Base-by-base conservation (phyloP, 1,140 invertebrate genomes). In the Ganaspis sp. region DNA sequence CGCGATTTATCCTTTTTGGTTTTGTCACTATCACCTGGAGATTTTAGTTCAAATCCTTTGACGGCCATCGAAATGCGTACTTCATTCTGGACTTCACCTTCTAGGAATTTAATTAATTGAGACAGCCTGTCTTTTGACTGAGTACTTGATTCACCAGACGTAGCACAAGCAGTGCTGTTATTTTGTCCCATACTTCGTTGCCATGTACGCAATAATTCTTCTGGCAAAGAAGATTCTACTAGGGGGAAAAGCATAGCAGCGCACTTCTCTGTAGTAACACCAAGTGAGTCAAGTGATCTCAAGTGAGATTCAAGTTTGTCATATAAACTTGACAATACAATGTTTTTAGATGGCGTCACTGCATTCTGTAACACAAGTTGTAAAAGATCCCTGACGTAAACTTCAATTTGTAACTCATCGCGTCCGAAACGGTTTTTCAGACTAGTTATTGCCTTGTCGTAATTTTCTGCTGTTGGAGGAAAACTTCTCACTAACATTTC, bases 341-440 rank as follows among this genome's bases (percentile, higher is more conserved):
- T 17, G 26, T 21, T 58, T 40, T 73, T 73, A 11, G n/a, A 11
- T 54, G 72, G 73, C 77, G 79, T 79, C 15, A 73, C 42, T 34
- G 69, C 69, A 74, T 82, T 82, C 58, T 79, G 17, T 49, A 64
- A 19, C 17, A 72, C 75, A 15, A 72, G 37, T 38, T 54, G 37
- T 3, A 76, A 53, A 9, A 76, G 70, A 29, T 72, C 70, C 29
- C 70, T 12, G 17, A 76, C 69, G 19, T 76, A 76, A 45, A 72
- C 29, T 23, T 76, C 49, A 15, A 71, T 34, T 40, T 45, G 42
- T 19, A 70, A 23, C 53, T 58, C 70, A 69, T 85, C 81, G 21
- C 80, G 23, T 26, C 81, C 84, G 74, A 83, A 87, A 70, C 81
- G 34, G 15, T 21, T 45, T 75, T 85, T 81, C 17, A 87, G 75